Base-by-base conservation (phyloP, 1,140 invertebrate species). In the Hyposmocoma kahamanoa region DNA sequence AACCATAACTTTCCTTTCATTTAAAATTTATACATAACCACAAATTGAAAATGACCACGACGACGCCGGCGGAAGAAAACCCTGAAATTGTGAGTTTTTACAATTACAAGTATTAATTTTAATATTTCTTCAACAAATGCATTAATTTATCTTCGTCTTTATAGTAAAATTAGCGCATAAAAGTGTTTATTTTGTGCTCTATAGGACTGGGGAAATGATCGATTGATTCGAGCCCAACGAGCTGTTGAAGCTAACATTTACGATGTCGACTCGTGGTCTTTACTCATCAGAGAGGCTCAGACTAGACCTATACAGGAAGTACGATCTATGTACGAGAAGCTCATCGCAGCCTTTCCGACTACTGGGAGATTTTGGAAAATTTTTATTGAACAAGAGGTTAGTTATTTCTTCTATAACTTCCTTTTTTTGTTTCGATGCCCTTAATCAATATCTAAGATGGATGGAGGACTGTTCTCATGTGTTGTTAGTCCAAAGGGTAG, bases 291-390 rank as follows among this genome's bases (percentile, higher is more conserved):
- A 58, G 97, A 99, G 88, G 94, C 96, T 2, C 93, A 98, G 87
- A 94, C 91, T 1, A 92, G 96, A 64, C 92, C 93, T 42, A 97
- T 99, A 41, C 94, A 95, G 50, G 95, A 98, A 82, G 96, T 97
- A 8, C 88, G 98, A 38, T 89, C 91, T 8, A 91, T 98, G 49
- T 99, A 98, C 80, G 98, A 99, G 86, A 94, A 94, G 66, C 88
- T 99, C 1, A 95, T 99, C 0, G 85, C 88, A 11, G 95, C 97
- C 13, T 99, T 99, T 78, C 97, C 97, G 4, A 98, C 96, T 24
- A 95, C 96, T 32, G 98, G 97, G 1, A 90, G 97, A 52, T 99
- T 97, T 84, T 99, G 98, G 98, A 99, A 98, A 87, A 95, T 98
- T 58, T 99, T 98, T 87, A 99, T 99, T 67, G 98, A 99, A 87